Base-by-base conservation (phyloP, 2,888 invertebrate species). In the Agriopis marginaria region DNA sequence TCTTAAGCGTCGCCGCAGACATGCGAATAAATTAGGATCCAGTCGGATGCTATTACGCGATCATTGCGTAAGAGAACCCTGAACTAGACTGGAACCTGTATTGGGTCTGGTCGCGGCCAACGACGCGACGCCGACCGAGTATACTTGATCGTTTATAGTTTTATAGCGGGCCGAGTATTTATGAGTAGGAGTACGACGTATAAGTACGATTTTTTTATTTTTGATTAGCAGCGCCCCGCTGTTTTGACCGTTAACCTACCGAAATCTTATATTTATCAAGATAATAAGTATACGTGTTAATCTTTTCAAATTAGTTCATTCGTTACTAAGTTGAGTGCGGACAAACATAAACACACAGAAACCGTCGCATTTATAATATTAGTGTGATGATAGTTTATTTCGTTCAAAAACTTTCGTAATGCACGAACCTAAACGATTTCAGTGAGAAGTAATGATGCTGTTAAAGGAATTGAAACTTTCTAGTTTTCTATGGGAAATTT, bases 31-130 rank as follows among this genome's bases (percentile, higher is more conserved):
- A 82, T 82, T 79, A 78, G 79, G 78, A 79, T 69, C 56, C 55
- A 75, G 79, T 86, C 89, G 90, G 90, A 89, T 88, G 86, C 84
- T 82, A 87, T 88, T 86, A 86, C 81, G 80, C 76, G 75, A 79
- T 78, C 73, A 78, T 85, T 82, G 82, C 82, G 78, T 82, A 85
- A 85, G 78, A 77, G 81, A 86, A 85, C 85, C 66, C 63, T 70
- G 66, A 59, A 63, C 70, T 66, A 59, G 59, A 55, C 70, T 60
- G 42, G 54, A 86, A 86, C 87, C 82, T 80, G 83, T 82, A 84
- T 88, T 87, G 87, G 82, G 86, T 82, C 74, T 83, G 89, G 86
- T 88, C 86, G 84, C 86, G 88, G 88, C 79, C 86, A 87, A 83
- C 79, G 86, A 86, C 79, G 73, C 79, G 87, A 86, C 78, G 73